phyloP scores from a whole-genome alignment of 2,797 vertebrate genomes.

The Peromyscus nudipes region DNA sequence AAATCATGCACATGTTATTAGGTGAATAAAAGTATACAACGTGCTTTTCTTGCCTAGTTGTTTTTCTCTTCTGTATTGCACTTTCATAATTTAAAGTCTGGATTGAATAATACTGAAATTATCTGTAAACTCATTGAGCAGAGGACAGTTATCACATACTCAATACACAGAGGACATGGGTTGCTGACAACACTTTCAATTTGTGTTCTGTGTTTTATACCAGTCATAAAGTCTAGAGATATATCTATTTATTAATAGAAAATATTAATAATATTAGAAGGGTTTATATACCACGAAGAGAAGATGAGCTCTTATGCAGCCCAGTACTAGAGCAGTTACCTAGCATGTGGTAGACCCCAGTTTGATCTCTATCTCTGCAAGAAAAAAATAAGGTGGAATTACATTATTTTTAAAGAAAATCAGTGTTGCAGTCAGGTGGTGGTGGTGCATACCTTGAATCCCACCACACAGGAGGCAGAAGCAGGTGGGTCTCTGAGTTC shows the following conservation, averaged over 20 bases:
- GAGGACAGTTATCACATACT: background rate
- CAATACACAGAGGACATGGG: background rate
- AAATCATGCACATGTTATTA: background rate
- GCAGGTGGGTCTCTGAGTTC: background rate
- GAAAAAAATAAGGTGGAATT: background rate
- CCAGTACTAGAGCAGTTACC: background rate
- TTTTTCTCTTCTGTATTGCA: background rate
- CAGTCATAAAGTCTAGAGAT: background rate
- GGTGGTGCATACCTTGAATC: background rate
- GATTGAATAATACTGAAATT: slow-evolving; percentile 3
- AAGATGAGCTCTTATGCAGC: background rate
- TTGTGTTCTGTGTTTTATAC: background rate
- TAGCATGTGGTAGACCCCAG: background rate
- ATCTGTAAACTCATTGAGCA: background rate
- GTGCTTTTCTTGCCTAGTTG: background rate
- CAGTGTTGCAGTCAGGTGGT: background rate
- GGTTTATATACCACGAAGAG: background rate
- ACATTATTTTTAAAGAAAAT: slow-evolving; percentile 29
- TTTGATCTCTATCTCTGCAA: background rate
- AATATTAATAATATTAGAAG: background rate
- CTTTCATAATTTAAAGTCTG: slow-evolving; percentile 7
- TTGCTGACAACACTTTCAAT: background rate
- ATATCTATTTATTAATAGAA: background rate
- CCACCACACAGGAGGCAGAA: background rate
- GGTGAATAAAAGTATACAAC: background rate